Conservation (phyloP, 2,888 invertebrate genomes). For the Tupiocoris notatus region DNA sequence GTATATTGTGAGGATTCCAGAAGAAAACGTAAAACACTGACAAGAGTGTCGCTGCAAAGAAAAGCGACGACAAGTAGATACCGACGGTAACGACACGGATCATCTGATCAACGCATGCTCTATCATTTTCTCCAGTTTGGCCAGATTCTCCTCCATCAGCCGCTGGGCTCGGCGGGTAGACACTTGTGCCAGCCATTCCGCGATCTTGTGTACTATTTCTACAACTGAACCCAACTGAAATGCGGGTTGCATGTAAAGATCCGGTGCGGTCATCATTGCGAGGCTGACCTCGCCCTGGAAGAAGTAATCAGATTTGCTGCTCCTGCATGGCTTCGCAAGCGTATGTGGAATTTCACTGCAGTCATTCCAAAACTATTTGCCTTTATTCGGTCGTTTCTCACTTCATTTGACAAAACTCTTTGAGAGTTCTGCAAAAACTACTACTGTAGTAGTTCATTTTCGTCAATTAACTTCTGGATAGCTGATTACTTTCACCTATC, state of each 20-base stretch:
- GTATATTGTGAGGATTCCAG: conserved; percentile 25
- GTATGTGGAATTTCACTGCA: no score
- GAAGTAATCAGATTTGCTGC: neutral
- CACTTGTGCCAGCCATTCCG: neutral
- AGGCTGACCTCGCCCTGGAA: neutral
- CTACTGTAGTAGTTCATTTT: no score
- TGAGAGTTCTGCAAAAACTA: no score
- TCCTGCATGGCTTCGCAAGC: neutral
- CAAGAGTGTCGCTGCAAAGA: conserved; percentile 3
- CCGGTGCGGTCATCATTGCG: neutral
- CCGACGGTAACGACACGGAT: conserved; percentile 14
- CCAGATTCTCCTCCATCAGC: conserved; percentile 16
- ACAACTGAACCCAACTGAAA: neutral
- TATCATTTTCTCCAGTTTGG: neutral
- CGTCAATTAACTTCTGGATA: no score
- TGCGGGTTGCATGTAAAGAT: neutral
- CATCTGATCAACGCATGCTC: neutral
- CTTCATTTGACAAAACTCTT: no score
- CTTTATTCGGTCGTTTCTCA: no score
- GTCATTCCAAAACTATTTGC: no score
- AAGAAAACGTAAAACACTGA: conserved; percentile 24
- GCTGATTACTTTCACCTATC: no score
- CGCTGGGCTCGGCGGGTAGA: neutral
- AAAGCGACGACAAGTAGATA: conserved; percentile 20
- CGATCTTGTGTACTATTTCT: neutral